Evolutionary conservation across 2,113 vertebrate genomes (phyloP).

Genomic region (Heterotis niloticus): DNA sequence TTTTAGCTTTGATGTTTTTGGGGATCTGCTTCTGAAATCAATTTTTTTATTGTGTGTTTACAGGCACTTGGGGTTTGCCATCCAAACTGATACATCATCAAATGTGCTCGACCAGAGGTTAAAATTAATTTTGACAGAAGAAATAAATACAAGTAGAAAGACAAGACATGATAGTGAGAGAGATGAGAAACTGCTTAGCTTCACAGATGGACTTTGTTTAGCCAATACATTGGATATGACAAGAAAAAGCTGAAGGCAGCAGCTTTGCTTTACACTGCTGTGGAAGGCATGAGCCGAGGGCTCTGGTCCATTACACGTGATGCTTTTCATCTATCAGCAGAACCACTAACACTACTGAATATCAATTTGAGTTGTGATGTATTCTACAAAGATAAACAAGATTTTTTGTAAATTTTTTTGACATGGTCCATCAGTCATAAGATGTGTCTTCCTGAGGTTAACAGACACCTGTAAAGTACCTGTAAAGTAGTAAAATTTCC

Average conservation of each 20-base stretch:
- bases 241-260: not conserved
- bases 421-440: too few relatives aligned
- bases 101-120: not conserved
- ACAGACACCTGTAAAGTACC: too few relatives aligned
- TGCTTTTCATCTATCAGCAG: too few relatives aligned
- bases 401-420: too few relatives aligned
- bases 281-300: too few relatives aligned
- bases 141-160: not conserved
- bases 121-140: constrained; percentile 16
- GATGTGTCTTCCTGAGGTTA: too few relatives aligned
- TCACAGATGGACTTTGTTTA: not conserved
- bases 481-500: too few relatives aligned
- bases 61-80: not conserved
- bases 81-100: not conserved
- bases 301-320: too few relatives aligned
- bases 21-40: constrained; percentile 1
- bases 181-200: not conserved
- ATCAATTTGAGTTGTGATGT: too few relatives aligned
- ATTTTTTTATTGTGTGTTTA: constrained; percentile 15
- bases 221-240: not conserved
- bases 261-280: too few relatives aligned
- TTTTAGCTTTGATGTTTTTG: not conserved
- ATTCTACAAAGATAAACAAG: too few relatives aligned
- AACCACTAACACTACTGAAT: too few relatives aligned
- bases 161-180: not conserved